Evolutionary conservation across 2,797 vertebrate species (phyloP).

Genomic region (Neomorphus geoffroyi): DNA sequence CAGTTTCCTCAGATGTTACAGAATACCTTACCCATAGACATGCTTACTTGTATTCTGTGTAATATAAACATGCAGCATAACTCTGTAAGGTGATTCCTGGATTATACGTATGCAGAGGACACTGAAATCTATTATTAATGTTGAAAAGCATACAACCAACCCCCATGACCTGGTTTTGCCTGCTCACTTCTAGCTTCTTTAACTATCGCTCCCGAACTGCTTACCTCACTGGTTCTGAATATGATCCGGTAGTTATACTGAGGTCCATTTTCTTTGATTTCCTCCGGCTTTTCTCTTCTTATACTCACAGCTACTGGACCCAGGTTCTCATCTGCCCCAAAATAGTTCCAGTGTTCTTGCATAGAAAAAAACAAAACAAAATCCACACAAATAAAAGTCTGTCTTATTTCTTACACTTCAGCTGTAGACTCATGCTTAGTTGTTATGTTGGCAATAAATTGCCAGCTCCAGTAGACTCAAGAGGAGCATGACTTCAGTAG

Average conservation of each 20-base stretch:
- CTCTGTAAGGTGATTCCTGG: background rate
- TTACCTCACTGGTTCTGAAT: constrained; percentile 96
- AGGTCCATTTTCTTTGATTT: constrained; percentile 92
- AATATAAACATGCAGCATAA: rapidly evolving
- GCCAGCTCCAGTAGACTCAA: background rate
- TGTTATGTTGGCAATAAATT: background rate
- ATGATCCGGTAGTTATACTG: constrained; percentile 95
- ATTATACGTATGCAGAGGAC: background rate
- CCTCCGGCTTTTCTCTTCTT: constrained; percentile 93
- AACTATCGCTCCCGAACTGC: background rate
- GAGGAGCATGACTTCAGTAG: background rate
- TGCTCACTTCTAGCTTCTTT: background rate
- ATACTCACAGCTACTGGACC: constrained; percentile 95
- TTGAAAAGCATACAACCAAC: background rate
- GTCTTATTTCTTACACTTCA: background rate
- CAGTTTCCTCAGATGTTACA: background rate
- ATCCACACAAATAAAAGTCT: background rate
- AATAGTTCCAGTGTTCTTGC: constrained; percentile 97
- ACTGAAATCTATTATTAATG: background rate
- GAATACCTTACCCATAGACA: background rate
- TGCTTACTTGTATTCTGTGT: background rate
- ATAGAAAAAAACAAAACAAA: background rate
- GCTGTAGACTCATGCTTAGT: background rate
- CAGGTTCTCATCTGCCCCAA: constrained; percentile 91
- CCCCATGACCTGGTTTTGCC: background rate